Evolutionary conservation across 2,888 invertebrate genomes (phyloP).

Genomic region (Chloroclysta siterata): DNA sequence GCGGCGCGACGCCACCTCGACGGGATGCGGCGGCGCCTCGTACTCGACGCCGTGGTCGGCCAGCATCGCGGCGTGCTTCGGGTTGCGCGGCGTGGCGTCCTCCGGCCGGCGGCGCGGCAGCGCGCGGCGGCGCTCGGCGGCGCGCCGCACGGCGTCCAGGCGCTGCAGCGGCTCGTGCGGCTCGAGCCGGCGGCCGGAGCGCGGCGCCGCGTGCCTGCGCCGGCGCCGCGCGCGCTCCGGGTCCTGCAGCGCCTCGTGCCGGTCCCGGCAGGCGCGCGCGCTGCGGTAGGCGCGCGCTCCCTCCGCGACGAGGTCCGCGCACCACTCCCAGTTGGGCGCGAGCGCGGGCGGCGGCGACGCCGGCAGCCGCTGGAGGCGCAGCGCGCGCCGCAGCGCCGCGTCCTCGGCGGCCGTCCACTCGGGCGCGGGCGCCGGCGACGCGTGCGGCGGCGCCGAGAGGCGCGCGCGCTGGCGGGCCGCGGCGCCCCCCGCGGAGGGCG

Average conservation of each 20-base stretch:
- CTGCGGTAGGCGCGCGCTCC: slow-evolving; percentile 94
- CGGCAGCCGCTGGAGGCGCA: slow-evolving; percentile 88
- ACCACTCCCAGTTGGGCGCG: slow-evolving; percentile 98
- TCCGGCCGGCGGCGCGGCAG: slow-evolving; percentile 91
- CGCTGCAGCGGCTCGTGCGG: slow-evolving; percentile 74
- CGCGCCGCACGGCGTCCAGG: slow-evolving; percentile 90
- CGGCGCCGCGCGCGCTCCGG: slow-evolving; percentile 95
- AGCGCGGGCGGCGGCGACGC: slow-evolving; percentile 90
- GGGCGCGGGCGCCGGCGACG: slow-evolving; percentile 90
- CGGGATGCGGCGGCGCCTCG: slow-evolving; percentile 93
- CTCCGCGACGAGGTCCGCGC: slow-evolving; percentile 95
- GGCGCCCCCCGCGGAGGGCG: slow-evolving; percentile 85
- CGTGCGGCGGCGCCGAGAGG: slow-evolving; percentile 87
- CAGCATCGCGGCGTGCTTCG: slow-evolving; percentile 93
- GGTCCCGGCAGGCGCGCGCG: slow-evolving; percentile 94
- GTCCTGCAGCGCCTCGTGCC: slow-evolving; percentile 95
- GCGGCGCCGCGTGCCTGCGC: slow-evolving; percentile 90
- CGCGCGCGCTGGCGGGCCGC: slow-evolving; percentile 85
- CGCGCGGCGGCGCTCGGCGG: slow-evolving; percentile 89
- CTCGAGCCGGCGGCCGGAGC: slow-evolving; percentile 89
- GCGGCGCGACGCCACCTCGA: slow-evolving; percentile 91
- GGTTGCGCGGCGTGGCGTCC: slow-evolving; percentile 88
- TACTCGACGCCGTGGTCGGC: slow-evolving; percentile 94
- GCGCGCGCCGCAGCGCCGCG: slow-evolving; percentile 92
- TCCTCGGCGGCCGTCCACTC: slow-evolving; percentile 98